phyloP scores from a whole-genome alignment of 2,113 vertebrate genomes.

The Panurus biarmicus region DNA sequence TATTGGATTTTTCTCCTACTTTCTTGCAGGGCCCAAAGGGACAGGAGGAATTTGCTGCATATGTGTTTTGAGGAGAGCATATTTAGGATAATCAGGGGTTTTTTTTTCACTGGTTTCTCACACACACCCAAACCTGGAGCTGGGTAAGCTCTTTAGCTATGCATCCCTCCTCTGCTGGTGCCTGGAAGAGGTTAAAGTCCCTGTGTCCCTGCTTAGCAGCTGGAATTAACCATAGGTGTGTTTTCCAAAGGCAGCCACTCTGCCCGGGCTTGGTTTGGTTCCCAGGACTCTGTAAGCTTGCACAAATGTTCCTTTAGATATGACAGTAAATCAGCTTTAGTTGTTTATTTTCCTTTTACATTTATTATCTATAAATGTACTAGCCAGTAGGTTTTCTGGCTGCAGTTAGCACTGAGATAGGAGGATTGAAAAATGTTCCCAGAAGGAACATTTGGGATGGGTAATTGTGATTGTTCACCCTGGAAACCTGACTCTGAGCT shows the following conservation, averaged over 20 bases:
- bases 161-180: background rate
- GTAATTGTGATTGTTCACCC: background rate
- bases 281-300: background rate
- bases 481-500: background rate
- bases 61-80: background rate
- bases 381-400: background rate
- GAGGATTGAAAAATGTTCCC: constrained; percentile 1
- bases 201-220: background rate
- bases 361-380: background rate
- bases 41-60: background rate
- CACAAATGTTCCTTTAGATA: background rate
- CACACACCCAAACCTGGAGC: background rate
- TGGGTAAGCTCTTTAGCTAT: background rate
- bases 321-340: background rate
- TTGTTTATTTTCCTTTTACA: constrained; percentile 1
- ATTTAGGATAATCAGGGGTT: background rate
- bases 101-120: background rate
- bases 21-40: background rate
- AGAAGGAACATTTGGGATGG: background rate
- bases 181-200: background rate
- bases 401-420: background rate
- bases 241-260: background rate
- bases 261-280: background rate
- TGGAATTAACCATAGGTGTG: background rate
- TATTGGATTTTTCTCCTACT: background rate